Percentiles rank a stretch among this genome's conserved stretches.
phyloP scores from a whole-genome alignment of 2,888 invertebrate species.

The Dryobota labecula region DNA sequence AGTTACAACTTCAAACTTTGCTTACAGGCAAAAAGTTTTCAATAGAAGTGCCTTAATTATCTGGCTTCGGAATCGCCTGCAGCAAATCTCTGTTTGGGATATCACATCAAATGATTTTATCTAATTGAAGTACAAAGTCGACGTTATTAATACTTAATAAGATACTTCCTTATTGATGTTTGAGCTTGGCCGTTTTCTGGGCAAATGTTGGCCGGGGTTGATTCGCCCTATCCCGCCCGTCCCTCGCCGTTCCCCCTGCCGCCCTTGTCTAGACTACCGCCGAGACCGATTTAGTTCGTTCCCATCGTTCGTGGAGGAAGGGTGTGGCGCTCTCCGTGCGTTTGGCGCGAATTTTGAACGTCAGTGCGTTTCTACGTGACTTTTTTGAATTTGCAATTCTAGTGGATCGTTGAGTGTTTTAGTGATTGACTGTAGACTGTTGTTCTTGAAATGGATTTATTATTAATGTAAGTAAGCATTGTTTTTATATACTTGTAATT shows the following conservation, averaged over 20 bases:
- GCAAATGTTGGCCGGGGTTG: conserved; percentile 82
- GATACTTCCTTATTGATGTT: conserved; percentile 82
- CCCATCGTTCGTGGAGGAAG: conserved; percentile 72
- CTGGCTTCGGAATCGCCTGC: conserved; percentile 66
- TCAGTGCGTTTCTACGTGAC: conserved; percentile 68
- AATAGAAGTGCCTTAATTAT: conserved; percentile 71
- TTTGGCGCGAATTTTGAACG: conserved; percentile 84
- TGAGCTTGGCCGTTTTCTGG: conserved; percentile 79
- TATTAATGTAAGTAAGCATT: conserved; percentile 56
- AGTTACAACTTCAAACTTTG: conserved; percentile 71
- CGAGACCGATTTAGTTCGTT: conserved; percentile 80
- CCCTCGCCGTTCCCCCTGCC: conserved; percentile 63
- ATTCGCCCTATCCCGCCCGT: conserved; percentile 74
- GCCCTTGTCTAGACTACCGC: conserved; percentile 84
- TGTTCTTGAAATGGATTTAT: conserved; percentile 59
- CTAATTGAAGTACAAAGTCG: conserved; percentile 76
- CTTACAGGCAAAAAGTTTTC: conserved; percentile 59
- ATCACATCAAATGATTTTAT: conserved; percentile 74
- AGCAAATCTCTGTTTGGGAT: conserved; percentile 72
- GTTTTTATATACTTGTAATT: background rate
- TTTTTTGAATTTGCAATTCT: conserved; percentile 66
- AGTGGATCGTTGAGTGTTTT: conserved; percentile 63
- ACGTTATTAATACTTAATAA: conserved; percentile 78
- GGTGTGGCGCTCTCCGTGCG: conserved; percentile 67
- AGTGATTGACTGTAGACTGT: conserved; percentile 48